phyloP scores from a whole-genome alignment of 2,113 vertebrate species.

The Sander lucioperca region DNA sequence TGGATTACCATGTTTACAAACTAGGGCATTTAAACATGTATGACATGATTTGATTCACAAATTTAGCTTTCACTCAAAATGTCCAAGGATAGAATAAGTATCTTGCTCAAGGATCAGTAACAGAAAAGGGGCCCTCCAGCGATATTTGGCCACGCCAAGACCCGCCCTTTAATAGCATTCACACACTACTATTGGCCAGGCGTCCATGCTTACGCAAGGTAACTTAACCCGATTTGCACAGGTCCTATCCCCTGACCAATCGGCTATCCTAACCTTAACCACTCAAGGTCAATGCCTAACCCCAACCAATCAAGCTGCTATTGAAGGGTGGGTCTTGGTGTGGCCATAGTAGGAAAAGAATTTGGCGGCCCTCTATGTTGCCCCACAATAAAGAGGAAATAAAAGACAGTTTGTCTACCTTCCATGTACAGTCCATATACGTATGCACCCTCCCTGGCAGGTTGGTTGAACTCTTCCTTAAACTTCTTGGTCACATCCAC shows the following conservation, averaged over 20 bases:
- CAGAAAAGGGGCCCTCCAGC: not conserved
- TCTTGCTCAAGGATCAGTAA: not conserved
- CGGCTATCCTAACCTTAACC: too few relatives aligned
- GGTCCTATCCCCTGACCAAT: too few relatives aligned
- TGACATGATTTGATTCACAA: too few relatives aligned
- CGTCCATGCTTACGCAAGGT: too few relatives aligned
- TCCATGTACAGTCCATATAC: slow-evolving; percentile 84
- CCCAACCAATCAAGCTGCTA: too few relatives aligned
- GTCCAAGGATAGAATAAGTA: not conserved
- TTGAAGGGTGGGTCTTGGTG: too few relatives aligned
- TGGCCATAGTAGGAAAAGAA: too few relatives aligned
- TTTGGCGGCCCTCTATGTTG: not conserved
- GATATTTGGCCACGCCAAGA: too few relatives aligned
- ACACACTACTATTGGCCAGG: too few relatives aligned
- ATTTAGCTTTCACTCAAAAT: not conserved
- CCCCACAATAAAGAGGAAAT: not conserved
- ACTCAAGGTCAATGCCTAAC: too few relatives aligned
- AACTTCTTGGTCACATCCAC: slow-evolving; percentile 86
- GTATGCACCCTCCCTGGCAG: slow-evolving; percentile 82
- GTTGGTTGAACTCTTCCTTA: slow-evolving; percentile 86
- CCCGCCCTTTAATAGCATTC: too few relatives aligned
- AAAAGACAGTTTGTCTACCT: slow-evolving; percentile 63
- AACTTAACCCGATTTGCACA: too few relatives aligned
- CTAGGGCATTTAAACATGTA: not conserved
- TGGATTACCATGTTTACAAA: not conserved